Conservation (phyloP, 2,888 invertebrate genomes). For the Bhutanitis thaidina region DNA sequence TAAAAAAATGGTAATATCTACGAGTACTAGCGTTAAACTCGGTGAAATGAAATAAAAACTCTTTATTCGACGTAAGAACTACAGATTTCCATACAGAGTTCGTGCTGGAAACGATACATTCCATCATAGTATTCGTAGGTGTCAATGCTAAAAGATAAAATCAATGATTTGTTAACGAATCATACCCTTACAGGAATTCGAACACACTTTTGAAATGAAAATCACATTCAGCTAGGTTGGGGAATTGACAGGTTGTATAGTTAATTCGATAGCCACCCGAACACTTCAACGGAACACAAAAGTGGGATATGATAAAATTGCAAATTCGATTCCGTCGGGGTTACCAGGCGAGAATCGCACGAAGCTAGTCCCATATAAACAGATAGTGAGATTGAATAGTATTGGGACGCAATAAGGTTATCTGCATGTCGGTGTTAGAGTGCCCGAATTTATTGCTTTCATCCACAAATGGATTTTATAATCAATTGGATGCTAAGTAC, state of each 20-base stretch:
- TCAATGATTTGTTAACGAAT: no score
- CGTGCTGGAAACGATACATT: no score
- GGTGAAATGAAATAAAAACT: no score
- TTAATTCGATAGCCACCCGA: conserved; percentile 14
- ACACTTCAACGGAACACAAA: conserved; percentile 15
- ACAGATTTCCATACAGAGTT: no score
- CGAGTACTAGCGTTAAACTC: no score
- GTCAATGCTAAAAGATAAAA: no score
- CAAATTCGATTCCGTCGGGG: conserved; percentile 51
- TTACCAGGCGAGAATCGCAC: conserved; percentile 51
- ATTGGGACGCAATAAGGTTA: conserved; percentile 55
- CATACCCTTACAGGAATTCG: no score
- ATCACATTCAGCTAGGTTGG: conserved; percentile 2
- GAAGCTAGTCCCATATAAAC: conserved; percentile 71
- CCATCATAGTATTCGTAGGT: no score
- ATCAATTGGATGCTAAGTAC: not conserved
- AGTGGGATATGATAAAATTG: conserved; percentile 29
- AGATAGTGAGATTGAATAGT: conserved; percentile 71
- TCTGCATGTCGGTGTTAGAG: not conserved
- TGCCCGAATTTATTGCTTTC: not conserved
- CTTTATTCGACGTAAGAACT: no score
- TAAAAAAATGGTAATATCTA: no score
- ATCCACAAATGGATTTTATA: not conserved
- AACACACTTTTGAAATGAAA: not conserved
- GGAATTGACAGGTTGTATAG: conserved; percentile 2